A percentile compares a stretch with the other conserved stretches of the same genome.
Evolutionary conservation across 35 echinoderm and acorn worm genomes (phyloP).

Genomic region (Lytechinus pictus): DNA sequence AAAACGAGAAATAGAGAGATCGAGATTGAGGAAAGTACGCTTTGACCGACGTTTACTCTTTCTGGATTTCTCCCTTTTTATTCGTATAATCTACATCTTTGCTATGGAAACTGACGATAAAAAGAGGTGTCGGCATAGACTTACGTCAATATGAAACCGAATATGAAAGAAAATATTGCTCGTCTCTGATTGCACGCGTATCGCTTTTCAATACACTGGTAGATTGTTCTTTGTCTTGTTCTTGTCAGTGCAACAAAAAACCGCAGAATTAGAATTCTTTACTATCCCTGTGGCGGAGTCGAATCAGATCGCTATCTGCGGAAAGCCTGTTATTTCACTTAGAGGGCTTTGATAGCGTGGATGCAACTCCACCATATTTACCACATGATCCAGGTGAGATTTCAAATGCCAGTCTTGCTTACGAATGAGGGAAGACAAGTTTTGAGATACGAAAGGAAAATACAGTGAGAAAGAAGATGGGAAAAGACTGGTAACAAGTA

Average conservation of each 20-base stretch:
- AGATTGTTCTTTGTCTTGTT: not conserved
- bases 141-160: not conserved
- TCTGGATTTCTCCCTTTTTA: not conserved
- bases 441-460: not conserved
- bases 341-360: not conserved
- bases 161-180: constrained; percentile 15
- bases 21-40: not conserved
- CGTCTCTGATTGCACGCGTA: not conserved
- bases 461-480: not conserved
- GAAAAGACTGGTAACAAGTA: not conserved
- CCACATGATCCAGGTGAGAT: not conserved
- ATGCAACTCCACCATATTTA: not conserved
- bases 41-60: not conserved
- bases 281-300: not conserved
- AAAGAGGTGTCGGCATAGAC: not conserved
- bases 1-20: not conserved
- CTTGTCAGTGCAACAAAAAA: not conserved
- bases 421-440: not conserved
- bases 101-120: not conserved
- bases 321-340: not conserved
- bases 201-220: not conserved
- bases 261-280: not conserved
- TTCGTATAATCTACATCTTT: not conserved
- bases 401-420: not conserved
- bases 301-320: not conserved